Conservation (phyloP, 2,888 invertebrate genomes). For the Nephrocerus scutellatus region DNA sequence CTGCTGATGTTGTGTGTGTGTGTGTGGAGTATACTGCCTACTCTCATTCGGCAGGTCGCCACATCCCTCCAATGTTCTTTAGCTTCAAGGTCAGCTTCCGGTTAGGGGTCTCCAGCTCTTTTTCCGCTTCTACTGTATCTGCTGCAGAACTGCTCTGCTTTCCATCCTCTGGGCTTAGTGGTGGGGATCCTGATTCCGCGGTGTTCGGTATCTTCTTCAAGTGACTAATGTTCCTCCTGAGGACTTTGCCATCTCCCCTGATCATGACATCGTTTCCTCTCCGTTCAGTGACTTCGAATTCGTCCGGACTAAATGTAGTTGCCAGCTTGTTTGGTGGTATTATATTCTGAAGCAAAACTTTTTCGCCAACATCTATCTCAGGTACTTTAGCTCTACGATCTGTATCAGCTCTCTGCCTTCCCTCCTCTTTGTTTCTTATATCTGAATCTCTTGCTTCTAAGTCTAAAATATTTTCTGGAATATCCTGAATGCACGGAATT, state of each 20-base stretch:
- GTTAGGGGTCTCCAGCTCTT: neutral
- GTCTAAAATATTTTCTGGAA: slow-evolving; percentile 6
- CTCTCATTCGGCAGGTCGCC: slow-evolving; percentile 8
- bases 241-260: slow-evolving; percentile 3
- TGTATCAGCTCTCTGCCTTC: slow-evolving; percentile 9
- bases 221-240: slow-evolving; percentile 15
- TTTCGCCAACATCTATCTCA: slow-evolving; percentile 3
- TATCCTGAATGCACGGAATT: too few species aligned
- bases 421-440: slow-evolving; percentile 6
- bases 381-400: slow-evolving; percentile 3
- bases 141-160: neutral
- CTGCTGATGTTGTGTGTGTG: too few species aligned
- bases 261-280: slow-evolving; percentile 13
- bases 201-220: slow-evolving; percentile 12
- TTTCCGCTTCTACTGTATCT: neutral
- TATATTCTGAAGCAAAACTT: slow-evolving; percentile 6
- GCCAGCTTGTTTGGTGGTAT: slow-evolving; percentile 12
- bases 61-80: slow-evolving; percentile 11
- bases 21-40: too few species aligned
- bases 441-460: slow-evolving; percentile 12
- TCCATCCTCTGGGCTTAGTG: neutral
- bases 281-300: slow-evolving; percentile 10
- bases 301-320: slow-evolving; percentile 9
- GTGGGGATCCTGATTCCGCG: too few species aligned
- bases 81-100: slow-evolving; percentile 10